Conservation (phyloP, 2,888 invertebrate species). For the Sylvicola fuscatus region DNA sequence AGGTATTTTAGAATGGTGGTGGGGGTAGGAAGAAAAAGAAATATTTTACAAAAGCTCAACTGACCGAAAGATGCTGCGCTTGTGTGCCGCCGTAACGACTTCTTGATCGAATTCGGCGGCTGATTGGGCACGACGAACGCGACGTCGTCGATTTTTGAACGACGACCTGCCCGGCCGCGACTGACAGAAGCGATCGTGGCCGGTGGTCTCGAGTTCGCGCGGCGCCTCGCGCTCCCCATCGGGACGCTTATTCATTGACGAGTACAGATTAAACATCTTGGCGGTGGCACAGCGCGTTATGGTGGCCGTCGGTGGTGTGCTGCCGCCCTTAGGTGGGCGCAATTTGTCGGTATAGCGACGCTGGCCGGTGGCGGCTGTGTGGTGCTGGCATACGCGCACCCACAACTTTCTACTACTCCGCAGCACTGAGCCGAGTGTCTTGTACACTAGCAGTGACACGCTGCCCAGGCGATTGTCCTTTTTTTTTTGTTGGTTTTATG, state of each 20-base stretch:
- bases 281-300: slow-evolving; percentile 14
- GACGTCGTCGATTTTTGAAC: slow-evolving; percentile 26
- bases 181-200: slow-evolving; percentile 63
- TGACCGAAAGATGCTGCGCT: slow-evolving; percentile 36
- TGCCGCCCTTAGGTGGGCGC: no score
- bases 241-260: slow-evolving; percentile 38
- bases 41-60: slow-evolving; percentile 9
- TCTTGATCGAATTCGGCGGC: slow-evolving; percentile 44
- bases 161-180: slow-evolving; percentile 27
- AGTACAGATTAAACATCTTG: slow-evolving; percentile 59
- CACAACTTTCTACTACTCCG: slow-evolving; percentile 26
- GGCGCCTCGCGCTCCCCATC: slow-evolving; percentile 30
- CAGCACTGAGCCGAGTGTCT: slow-evolving; percentile 26
- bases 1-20: no score
- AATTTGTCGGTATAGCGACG: no score
- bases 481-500: no score
- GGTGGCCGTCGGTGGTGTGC: slow-evolving; percentile 22
- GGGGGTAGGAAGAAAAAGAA: neutral
- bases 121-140: slow-evolving; percentile 42
- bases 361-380: slow-evolving; percentile 19
- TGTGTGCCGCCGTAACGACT: slow-evolving; percentile 31
- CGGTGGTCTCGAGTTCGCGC: slow-evolving; percentile 42
- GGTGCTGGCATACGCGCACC: slow-evolving; percentile 22
- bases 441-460: slow-evolving; percentile 25
- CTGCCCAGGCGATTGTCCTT: slow-evolving; percentile 10